Percentiles rank a stretch among this genome's conserved stretches.
These are phyloP conservation scores for Protobothrops flavoviridis DNA, from an alignment of 2,113 vertebrate genomes.

Conservation along the genomic window DNA sequence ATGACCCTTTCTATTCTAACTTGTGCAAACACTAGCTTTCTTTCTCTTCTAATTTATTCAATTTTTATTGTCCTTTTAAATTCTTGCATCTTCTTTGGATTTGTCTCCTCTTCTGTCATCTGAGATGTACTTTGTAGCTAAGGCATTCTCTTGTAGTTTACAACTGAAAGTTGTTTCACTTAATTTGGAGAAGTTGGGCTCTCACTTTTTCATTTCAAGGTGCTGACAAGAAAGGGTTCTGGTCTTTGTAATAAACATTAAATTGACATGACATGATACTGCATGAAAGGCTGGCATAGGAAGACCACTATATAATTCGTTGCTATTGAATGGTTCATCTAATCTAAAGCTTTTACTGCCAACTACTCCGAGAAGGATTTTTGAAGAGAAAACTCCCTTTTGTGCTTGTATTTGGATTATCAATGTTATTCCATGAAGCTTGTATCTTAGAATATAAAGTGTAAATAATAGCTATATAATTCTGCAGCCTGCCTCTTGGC, in stretches of 20 bases:
- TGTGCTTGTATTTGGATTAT: not conserved
- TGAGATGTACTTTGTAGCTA: not conserved
- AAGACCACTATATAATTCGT: not conserved
- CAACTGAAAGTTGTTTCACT: not conserved
- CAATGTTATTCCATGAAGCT: not conserved
- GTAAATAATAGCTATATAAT: not conserved
- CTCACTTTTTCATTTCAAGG: not conserved
- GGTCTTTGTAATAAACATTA: not conserved
- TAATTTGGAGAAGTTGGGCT: not conserved
- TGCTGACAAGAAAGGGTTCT: not conserved
- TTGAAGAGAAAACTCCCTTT: not conserved
- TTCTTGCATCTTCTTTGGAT: not conserved
- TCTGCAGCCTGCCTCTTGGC: not conserved
- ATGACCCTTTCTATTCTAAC: not conserved
- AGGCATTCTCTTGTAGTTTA: not conserved
- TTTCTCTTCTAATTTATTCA: not conserved
- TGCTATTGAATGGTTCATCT: not conserved
- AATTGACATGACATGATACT: not conserved
- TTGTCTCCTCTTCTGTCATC: not conserved
- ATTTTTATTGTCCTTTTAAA: not conserved
- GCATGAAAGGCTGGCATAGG: not conserved
- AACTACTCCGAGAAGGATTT: not conserved
- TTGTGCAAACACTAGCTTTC: not conserved
- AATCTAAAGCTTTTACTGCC: not conserved
- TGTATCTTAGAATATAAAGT: not conserved